These are phyloP conservation scores for Desoria tigrina DNA, from an alignment of 2,888 invertebrate species.

Conservation along the genomic window DNA sequence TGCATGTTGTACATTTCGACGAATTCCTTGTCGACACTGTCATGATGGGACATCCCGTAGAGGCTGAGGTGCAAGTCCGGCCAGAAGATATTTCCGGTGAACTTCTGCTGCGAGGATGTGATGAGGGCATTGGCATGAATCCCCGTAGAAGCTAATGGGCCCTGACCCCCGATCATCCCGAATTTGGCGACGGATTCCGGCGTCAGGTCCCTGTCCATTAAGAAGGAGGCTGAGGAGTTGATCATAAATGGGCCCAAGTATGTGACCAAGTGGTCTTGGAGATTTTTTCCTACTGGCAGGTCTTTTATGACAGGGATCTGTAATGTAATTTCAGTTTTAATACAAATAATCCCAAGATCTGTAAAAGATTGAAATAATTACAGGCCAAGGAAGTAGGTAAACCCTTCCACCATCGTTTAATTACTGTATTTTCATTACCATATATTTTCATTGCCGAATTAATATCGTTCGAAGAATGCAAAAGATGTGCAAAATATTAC, in stretches of 20 bases:
- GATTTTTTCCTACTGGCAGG: slow-evolving; percentile 10
- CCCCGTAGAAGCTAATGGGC: slow-evolving; percentile 12
- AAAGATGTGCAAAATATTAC: too few species aligned
- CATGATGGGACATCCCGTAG: slow-evolving; percentile 17
- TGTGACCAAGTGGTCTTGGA: slow-evolving; percentile 14
- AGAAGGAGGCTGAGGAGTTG: slow-evolving; percentile 9
- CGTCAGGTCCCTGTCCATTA: slow-evolving; percentile 7
- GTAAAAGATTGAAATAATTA: too few species aligned
- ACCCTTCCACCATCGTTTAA: too few species aligned
- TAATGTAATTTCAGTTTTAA: too few species aligned
- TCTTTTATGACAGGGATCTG: neutral
- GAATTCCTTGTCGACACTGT: slow-evolving; percentile 3
- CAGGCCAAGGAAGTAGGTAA: too few species aligned
- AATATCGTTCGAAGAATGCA: too few species aligned
- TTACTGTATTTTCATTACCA: too few species aligned
- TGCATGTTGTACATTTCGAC: slow-evolving; percentile 5
- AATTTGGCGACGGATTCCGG: slow-evolving; percentile 6
- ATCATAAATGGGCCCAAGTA: slow-evolving; percentile 13
- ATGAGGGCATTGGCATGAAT: slow-evolving; percentile 9
- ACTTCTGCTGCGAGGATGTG: neutral
- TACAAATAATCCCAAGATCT: too few species aligned
- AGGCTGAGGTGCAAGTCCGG: slow-evolving; percentile 8
- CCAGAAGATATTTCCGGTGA: neutral
- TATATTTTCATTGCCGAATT: too few species aligned
- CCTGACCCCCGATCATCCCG: neutral